A percentile compares a stretch with the other conserved stretches of the same genome.
phyloP scores from a whole-genome alignment of 2,113 vertebrate genomes.

The Lagopus muta region DNA sequence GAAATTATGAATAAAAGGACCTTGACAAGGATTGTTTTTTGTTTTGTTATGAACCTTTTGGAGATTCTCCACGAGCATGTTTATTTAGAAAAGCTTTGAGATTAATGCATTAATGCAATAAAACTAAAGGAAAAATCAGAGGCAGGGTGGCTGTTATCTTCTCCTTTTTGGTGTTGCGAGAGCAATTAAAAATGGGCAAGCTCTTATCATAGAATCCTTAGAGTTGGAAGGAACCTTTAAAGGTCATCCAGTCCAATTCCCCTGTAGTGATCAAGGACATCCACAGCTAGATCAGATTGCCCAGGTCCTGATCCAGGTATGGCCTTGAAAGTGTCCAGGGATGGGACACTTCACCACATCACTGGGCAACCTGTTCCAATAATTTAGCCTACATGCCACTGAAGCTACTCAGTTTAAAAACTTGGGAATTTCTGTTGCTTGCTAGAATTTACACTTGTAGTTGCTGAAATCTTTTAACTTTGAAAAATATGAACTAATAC shows the following conservation, averaged over 20 bases:
- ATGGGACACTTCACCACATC: too few species aligned
- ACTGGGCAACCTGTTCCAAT: neutral
- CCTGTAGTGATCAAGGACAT: too few species aligned
- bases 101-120: neutral
- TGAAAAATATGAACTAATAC: neutral
- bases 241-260: too few species aligned
- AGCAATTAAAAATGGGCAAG: neutral
- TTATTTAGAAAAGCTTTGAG: neutral
- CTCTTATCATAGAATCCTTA: neutral
- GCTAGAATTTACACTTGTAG: neutral
- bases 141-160: neutral
- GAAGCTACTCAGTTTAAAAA: neutral
- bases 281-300: too few species aligned
- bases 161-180: neutral
- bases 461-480: neutral
- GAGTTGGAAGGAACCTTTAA: too few species aligned
- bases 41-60: neutral
- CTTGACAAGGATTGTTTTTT: neutral
- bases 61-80: neutral
- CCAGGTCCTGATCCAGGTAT: too few species aligned
- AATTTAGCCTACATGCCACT: neutral
- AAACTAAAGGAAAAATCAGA: neutral
- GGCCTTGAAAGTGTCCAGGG: too few species aligned
- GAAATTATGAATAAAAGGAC: neutral
- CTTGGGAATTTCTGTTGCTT: neutral